A percentile compares a stretch with the other conserved stretches of the same genome.
Conservation (phyloP, 1,140 invertebrate genomes). For the Atta cephalotes region DNA sequence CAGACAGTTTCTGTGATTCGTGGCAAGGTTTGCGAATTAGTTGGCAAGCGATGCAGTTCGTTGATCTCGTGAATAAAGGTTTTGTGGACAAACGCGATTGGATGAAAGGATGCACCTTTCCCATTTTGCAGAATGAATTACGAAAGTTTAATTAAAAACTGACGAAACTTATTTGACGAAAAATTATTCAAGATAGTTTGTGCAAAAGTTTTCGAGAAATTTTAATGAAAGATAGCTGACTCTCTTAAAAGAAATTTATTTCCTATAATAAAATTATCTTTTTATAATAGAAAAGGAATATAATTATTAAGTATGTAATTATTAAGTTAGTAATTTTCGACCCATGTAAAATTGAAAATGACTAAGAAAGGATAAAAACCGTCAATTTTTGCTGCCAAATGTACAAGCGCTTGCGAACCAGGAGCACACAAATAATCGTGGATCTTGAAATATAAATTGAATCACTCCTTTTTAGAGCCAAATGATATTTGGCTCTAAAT, state of each 20-base stretch:
- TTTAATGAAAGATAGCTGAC: neutral
- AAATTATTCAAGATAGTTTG: neutral
- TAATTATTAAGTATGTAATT: neutral
- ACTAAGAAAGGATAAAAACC: neutral
- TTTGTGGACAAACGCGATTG: neutral
- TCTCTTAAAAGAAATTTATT: neutral
- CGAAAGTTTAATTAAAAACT: conserved; percentile 1
- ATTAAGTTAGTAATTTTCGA: neutral
- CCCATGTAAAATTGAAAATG: neutral
- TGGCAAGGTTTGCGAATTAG: conserved; percentile 49
- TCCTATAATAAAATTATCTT: neutral
- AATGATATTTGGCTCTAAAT: too few relatives aligned
- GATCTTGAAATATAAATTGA: too few relatives aligned
- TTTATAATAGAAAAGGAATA: neutral
- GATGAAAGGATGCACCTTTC: neutral
- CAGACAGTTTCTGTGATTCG: conserved; percentile 46
- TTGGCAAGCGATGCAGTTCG: conserved; percentile 36
- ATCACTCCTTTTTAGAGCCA: too few relatives aligned
- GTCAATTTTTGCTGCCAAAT: too few relatives aligned
- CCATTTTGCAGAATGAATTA: neutral
- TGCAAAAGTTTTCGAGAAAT: neutral
- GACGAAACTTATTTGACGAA: neutral
- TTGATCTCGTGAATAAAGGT: neutral
- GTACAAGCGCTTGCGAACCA: too few relatives aligned
- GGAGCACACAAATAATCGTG: too few relatives aligned